phyloP scores from a whole-genome alignment of 2,888 invertebrate genomes.

The Drosophila suboccidentalis region DNA sequence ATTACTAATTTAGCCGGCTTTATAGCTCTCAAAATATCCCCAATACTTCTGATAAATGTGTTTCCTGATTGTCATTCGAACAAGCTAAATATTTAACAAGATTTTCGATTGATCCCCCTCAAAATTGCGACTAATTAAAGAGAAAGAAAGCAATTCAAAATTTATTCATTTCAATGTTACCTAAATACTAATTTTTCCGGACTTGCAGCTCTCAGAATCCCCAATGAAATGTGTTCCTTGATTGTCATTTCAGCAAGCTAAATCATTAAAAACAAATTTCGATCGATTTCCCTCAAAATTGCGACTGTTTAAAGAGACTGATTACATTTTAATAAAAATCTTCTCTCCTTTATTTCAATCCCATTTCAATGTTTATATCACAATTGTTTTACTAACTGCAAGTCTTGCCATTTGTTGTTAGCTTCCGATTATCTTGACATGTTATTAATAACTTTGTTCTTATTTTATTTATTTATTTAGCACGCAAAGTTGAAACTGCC shows the following conservation, averaged over 20 bases:
- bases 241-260: background rate
- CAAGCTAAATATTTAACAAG: background rate
- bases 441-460: conserved; percentile 3
- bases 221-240: background rate
- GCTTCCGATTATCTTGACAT: background rate
- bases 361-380: background rate
- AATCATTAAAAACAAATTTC: conserved; percentile 6
- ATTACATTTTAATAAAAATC: background rate
- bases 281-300: conserved; percentile 8
- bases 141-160: background rate
- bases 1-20: conserved; percentile 8
- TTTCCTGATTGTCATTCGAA: background rate
- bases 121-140: background rate
- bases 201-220: background rate
- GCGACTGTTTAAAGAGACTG: background rate
- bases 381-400: conserved; percentile 25
- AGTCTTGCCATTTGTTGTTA: conserved; percentile 12
- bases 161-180: background rate
- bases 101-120: conserved; percentile 5
- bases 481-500: conserved; percentile 39
- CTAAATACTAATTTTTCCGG: no score
- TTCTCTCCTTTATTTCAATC: background rate
- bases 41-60: background rate
- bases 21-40: background rate
- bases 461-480: conserved; percentile 29